A percentile compares a stretch with the other conserved stretches of the same genome.
These are phyloP conservation scores for Ptyas mucosa DNA, from an alignment of 2,113 vertebrate genomes.

Conservation along the genomic window DNA sequence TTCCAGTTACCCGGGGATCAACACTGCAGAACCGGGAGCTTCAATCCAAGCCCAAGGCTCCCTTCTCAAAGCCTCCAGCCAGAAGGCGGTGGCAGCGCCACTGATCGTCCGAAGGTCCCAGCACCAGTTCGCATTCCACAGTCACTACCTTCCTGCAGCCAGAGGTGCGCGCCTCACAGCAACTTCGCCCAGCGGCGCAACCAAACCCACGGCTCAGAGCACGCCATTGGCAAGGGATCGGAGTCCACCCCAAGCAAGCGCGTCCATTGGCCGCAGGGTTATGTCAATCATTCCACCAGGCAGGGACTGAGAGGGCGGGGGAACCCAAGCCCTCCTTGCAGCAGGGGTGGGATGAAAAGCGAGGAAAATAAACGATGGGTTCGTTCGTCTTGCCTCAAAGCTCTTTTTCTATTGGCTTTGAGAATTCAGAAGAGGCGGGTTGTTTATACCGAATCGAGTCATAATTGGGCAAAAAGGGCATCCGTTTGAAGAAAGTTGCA, in stretches of 20 bases:
- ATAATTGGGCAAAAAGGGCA: rapidly evolving
- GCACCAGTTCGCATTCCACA: constrained; percentile 22
- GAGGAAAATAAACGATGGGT: neutral
- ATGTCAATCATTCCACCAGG: constrained; percentile 6
- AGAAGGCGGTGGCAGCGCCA: neutral
- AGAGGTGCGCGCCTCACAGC: constrained; percentile 1
- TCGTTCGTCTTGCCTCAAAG: neutral
- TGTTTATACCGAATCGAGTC: rapidly evolving
- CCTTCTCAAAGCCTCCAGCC: neutral
- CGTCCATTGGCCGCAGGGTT: rapidly evolving
- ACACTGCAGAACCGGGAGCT: constrained; percentile 47
- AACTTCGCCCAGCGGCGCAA: neutral
- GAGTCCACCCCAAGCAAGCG: neutral
- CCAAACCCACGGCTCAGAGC: neutral
- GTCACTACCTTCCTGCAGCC: constrained; percentile 33
- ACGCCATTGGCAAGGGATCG: neutral
- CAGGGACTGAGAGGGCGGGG: neutral
- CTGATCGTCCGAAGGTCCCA: neutral
- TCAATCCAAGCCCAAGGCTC: neutral
- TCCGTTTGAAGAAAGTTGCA: rapidly evolving
- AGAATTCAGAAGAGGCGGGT: rapidly evolving
- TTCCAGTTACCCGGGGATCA: constrained; percentile 42
- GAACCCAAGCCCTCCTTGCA: rapidly evolving
- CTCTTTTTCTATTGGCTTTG: neutral
- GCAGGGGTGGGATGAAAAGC: neutral